Percentiles rank a stretch among this genome's conserved stretches.
phyloP scores from a whole-genome alignment of 2,113 vertebrate species.

The Hydrochoerus hydrochaeris region DNA sequence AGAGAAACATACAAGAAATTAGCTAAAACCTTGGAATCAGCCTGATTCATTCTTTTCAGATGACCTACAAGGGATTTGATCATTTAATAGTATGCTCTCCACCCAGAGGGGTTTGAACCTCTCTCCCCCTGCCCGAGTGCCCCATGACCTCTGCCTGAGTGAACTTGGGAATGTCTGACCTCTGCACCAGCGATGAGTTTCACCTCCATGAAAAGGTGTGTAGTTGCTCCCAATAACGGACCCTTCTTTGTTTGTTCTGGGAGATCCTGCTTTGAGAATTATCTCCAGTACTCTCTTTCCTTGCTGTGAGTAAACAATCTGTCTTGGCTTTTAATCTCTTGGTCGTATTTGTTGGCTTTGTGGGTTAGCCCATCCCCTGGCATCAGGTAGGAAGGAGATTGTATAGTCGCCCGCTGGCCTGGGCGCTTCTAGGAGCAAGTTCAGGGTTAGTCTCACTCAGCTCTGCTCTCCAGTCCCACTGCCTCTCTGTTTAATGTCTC shows the following conservation, averaged over 20 bases:
- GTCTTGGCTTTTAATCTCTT: not conserved
- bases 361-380: not conserved
- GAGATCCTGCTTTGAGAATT: not conserved
- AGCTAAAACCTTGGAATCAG: not conserved
- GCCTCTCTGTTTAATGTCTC: not conserved
- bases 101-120: not conserved
- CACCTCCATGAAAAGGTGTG: not conserved
- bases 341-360: not conserved
- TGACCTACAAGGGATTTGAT: too few relatives aligned
- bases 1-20: not conserved
- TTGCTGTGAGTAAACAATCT: not conserved
- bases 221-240: not conserved
- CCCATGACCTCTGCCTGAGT: not conserved
- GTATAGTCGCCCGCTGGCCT: not conserved
- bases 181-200: not conserved
- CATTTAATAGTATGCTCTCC: not conserved
- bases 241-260: not conserved
- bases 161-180: not conserved
- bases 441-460: not conserved
- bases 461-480: too few relatives aligned
- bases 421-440: fast-evolving
- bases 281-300: not conserved
- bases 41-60: not conserved
- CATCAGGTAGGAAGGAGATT: not conserved
- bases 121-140: too few relatives aligned